phyloP scores from a whole-genome alignment of 1,140 invertebrate genomes.

The Drepana arcuata region DNA sequence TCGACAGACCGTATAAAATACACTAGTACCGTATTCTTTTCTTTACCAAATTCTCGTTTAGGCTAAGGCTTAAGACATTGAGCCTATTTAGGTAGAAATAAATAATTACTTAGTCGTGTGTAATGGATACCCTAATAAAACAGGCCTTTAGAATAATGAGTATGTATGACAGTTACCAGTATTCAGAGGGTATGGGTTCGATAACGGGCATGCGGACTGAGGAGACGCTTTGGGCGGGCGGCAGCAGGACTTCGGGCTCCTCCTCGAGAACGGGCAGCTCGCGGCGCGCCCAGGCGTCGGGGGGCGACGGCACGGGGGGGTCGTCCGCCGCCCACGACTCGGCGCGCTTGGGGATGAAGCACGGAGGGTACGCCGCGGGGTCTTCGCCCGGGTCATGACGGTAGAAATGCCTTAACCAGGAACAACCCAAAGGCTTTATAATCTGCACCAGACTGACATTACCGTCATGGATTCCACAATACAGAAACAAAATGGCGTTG shows the following conservation, averaged over 20 bases:
- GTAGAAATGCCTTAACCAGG: constrained; percentile 43
- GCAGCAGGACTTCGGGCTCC: constrained; percentile 16
- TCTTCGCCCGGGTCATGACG: constrained; percentile 58
- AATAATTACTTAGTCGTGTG: too few species aligned
- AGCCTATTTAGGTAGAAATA: too few species aligned
- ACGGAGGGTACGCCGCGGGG: constrained; percentile 36
- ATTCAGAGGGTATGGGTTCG: constrained; percentile 47
- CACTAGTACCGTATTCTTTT: too few species aligned
- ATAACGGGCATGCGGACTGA: constrained; percentile 33
- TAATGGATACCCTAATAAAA: constrained; percentile 5
- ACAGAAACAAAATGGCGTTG: too few species aligned
- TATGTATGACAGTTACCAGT: constrained; percentile 23
- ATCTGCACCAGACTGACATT: too few species aligned
- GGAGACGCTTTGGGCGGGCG: constrained; percentile 27
- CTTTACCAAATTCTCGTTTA: too few species aligned
- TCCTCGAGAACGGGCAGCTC: constrained; percentile 36
- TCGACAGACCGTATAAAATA: too few species aligned
- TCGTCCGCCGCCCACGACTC: constrained; percentile 51
- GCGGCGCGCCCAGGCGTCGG: constrained; percentile 39
- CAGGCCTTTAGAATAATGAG: background rate
- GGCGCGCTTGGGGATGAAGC: constrained; percentile 39
- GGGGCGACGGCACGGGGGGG: constrained; percentile 43
- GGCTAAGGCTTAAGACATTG: too few species aligned
- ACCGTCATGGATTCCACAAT: too few species aligned
- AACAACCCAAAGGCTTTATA: too few species aligned